phyloP scores from a whole-genome alignment of 92 coral and sea anemone species.

The Porites divaricata region DNA sequence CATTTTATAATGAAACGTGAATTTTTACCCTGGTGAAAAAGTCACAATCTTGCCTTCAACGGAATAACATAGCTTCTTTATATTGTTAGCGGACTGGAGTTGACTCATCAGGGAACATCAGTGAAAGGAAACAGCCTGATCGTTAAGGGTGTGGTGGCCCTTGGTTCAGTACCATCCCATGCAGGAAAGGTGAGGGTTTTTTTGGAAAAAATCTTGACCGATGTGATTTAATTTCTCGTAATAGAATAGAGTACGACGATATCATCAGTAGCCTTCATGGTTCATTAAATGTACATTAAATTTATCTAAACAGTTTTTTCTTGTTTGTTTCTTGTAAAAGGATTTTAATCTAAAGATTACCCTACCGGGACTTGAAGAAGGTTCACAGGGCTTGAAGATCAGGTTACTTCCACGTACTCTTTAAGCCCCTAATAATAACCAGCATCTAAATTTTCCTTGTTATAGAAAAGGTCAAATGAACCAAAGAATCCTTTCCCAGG shows the following conservation, averaged over 20 bases:
- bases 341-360: constrained; percentile 91
- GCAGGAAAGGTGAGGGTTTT: constrained; percentile 81
- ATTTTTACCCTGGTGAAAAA: too few relatives aligned
- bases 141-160: constrained; percentile 86
- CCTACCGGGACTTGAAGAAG: constrained; percentile 87
- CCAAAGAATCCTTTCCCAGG: too few relatives aligned
- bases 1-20: too few relatives aligned
- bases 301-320: neutral
- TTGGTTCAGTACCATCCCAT: constrained; percentile 88
- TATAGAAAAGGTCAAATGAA: too few relatives aligned
- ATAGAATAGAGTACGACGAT: neutral
- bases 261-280: neutral
- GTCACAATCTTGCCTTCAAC: too few relatives aligned
- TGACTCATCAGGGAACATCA: constrained; percentile 68
- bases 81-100: constrained; percentile 81
- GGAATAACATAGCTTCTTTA: neutral
- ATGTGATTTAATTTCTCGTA: neutral
- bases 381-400: constrained; percentile 88
- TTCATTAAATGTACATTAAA: neutral
- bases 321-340: constrained; percentile 21
- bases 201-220: neutral
- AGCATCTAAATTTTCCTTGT: too few relatives aligned
- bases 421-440: too few relatives aligned
- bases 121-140: constrained; percentile 80
- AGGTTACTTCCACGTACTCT: constrained; percentile 83